Base-by-base conservation (phyloP, 1,140 invertebrate species). In the Drosophila mojavensis region DNA sequence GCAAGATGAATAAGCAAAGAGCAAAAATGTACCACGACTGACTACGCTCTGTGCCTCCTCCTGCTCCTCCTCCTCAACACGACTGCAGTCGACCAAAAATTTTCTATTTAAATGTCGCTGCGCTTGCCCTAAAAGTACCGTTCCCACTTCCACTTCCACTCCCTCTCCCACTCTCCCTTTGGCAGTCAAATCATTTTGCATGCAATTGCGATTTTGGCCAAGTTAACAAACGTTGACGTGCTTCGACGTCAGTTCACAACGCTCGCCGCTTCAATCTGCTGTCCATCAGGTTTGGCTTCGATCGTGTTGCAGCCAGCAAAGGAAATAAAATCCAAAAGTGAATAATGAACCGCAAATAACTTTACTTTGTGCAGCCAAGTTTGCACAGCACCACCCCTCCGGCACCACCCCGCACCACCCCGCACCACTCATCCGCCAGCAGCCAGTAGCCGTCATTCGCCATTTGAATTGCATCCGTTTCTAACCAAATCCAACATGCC, bases 321-420 rank as follows among this genome's bases (percentile, higher is more conserved):
- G 80, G 56, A 80, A 80, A 89, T 83, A 88, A 83, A 88, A 89
- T 75, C 84, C 76, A 83, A 88, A 89, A 89, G 84, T 89, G 84
- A 90, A 89, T 89, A 89, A 89, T 89, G 84, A 89, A 89, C 84
- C 85, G 85, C 84, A 89, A 89, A 89, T 89, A 89, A 89, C 81
- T 84, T 89, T 81, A 79, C 85, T 89, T 81, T 90, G 80, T 78
- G 68, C 63, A 70, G 68, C 53, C 51, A 41, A 55, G 67, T 51
- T 55, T 36, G 20, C 51, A 74, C 64, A 69, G 56, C 70, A 33
- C 63, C 30, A 60, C 48, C 54, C 30, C 55, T 39, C 54, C 36
- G 28, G 26, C 33, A n/a, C 7, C 24, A 36, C 20, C 13, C 54
- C 20, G 26, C 33, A n/a, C 7, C 24, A 36, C 20, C 13, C 54